Evolutionary conservation across 2,797 vertebrate species (phyloP), one percentile per base, ranked within the genome.

Genomic region (Hemitrygon akajei): DNA sequence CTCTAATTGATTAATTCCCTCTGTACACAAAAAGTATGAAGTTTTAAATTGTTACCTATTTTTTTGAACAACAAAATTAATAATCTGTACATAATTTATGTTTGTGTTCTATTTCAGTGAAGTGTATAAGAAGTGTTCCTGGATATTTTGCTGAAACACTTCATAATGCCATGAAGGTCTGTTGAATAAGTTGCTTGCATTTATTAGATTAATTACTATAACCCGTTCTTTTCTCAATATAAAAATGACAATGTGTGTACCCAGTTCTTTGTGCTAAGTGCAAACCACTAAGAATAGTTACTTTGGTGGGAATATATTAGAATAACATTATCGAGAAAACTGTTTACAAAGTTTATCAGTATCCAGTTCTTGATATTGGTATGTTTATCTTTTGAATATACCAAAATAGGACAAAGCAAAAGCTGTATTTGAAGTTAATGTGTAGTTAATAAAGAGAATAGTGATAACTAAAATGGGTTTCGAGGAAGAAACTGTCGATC

Each of bases 161-260:
- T 0, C 97, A 97, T 94, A 95, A 97, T 80, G 97, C 98, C 18
- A 98, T 99, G 98, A 98, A 98, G 97, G 99, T 98, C 95, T 0
- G 96, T 94, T 99, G 98, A 97, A 98, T 98, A 96, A 1, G 96
- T 0, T 69, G 0, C 66, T 94, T 71, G 56, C 12, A n/a, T 14
- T 34, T 58, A 56, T 81, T 93, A 27, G 16, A 93, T 47, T 20
- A 56, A 75, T 75, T 75, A 1, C 7, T 73, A 73, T 73, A 22
- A 73, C 20, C 20, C 20, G 3, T 75, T 75, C 6, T 27, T 71
- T n/a, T 0, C 0, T 66, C 1, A 89, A 66, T n/a, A 66, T 69
- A 66, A 89, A 37, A 69, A 66, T 66, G 60, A 66, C 1, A 16
- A 37, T 1, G 2, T 37, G 37, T 66, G 16, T 63, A 37, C n/a